Evolutionary conservation across 2,113 vertebrate species (phyloP).

Genomic region (Stegastes partitus): DNA sequence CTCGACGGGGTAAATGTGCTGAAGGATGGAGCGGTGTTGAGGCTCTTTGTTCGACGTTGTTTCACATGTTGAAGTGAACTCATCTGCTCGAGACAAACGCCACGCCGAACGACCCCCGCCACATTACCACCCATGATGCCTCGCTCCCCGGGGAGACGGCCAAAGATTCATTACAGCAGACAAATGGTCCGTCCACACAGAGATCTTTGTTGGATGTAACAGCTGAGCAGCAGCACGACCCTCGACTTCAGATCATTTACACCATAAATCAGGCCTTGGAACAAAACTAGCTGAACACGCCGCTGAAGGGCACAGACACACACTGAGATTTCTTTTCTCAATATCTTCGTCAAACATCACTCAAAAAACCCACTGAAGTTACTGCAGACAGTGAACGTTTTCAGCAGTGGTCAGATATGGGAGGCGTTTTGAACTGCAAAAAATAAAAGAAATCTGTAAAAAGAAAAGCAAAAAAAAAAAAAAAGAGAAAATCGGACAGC

Average conservation of each 20-base stretch:
- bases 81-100: slow-evolving; percentile 23
- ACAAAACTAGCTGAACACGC: slow-evolving; percentile 28
- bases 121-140: slow-evolving; percentile 61
- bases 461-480: too few species aligned
- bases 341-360: not conserved
- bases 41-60: slow-evolving; percentile 34
- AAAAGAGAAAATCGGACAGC: too few species aligned
- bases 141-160: slow-evolving; percentile 18
- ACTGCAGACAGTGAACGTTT: not conserved
- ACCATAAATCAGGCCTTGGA: slow-evolving; percentile 4
- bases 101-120: slow-evolving; percentile 56
- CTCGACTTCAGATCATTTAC: slow-evolving; percentile 17
- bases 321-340: not conserved
- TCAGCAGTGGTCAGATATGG: slow-evolving; percentile 9
- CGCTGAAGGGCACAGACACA: not conserved
- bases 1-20: slow-evolving; percentile 28
- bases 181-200: slow-evolving; percentile 43
- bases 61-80: slow-evolving; percentile 62
- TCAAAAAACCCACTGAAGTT: not conserved
- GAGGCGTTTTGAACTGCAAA: not conserved
- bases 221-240: slow-evolving; percentile 49
- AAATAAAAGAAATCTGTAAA: too few species aligned
- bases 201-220: slow-evolving; percentile 46
- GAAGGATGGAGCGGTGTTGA: slow-evolving; percentile 4
- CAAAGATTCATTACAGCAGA: slow-evolving; percentile 53